Evolutionary conservation across 2,113 vertebrate species (phyloP).

Genomic region (Indri indri): DNA sequence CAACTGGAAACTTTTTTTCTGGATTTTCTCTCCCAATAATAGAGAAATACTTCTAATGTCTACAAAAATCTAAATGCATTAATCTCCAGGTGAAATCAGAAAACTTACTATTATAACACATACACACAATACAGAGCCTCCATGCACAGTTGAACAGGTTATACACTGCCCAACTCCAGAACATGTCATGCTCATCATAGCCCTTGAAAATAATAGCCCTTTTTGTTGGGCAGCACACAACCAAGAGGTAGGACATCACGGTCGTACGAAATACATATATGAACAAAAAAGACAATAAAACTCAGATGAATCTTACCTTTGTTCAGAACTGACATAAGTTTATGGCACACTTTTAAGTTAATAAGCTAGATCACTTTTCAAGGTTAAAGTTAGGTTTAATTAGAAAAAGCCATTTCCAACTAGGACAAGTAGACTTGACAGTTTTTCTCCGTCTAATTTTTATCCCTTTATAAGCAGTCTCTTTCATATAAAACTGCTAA

Average conservation of each 20-base stretch:
- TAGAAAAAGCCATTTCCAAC: background rate
- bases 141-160: background rate
- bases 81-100: background rate
- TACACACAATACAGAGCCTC: background rate
- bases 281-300: background rate
- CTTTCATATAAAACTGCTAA: conserved; percentile 22
- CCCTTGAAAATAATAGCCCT: background rate
- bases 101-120: background rate
- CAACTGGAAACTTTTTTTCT: background rate
- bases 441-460: background rate
- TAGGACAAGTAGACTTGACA: background rate
- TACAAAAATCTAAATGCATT: background rate
- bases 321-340: background rate
- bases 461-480: background rate
- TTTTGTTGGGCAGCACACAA: background rate
- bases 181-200: background rate
- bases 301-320: background rate
- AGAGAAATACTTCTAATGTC: background rate
- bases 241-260: accelerated
- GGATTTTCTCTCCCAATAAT: background rate
- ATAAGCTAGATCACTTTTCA: background rate
- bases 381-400: background rate
- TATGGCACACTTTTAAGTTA: background rate
- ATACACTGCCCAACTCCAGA: background rate
- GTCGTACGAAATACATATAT: background rate